phyloP scores from a whole-genome alignment of 2,888 invertebrate genomes.

The Hermaeophaga mercurialis region DNA sequence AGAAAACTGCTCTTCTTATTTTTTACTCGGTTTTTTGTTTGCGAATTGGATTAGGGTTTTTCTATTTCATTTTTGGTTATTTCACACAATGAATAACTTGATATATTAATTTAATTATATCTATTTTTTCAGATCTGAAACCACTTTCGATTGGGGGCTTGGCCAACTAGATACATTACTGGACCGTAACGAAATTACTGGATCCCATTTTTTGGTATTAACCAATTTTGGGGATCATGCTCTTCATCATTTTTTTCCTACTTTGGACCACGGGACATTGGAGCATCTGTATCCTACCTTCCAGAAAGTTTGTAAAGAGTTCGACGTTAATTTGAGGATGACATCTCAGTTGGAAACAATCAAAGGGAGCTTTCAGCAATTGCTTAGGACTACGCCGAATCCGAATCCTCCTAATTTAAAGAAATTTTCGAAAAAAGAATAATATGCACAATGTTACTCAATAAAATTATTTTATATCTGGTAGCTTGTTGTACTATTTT shows the following conservation, averaged over 20 bases:
- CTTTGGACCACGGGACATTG: slow-evolving; percentile 77
- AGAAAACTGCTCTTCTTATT: too few relatives aligned
- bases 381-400: slow-evolving; percentile 60
- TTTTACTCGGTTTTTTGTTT: too few relatives aligned
- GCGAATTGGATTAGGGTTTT: too few relatives aligned
- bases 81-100: too few relatives aligned
- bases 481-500: too few relatives aligned
- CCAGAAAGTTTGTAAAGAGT: slow-evolving; percentile 66
- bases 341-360: slow-evolving; percentile 65
- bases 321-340: slow-evolving; percentile 61
- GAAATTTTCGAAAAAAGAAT: too few relatives aligned
- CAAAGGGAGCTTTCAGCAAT: slow-evolving; percentile 70
- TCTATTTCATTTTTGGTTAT: too few relatives aligned
- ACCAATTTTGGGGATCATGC: slow-evolving; percentile 80
- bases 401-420: slow-evolving; percentile 45
- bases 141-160: slow-evolving; percentile 75
- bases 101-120: too few relatives aligned
- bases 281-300: slow-evolving; percentile 69
- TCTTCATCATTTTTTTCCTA: slow-evolving; percentile 83
- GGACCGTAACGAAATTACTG: slow-evolving; percentile 71
- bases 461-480: too few relatives aligned
- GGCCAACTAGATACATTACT: slow-evolving; percentile 77
- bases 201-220: slow-evolving; percentile 70
- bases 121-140: slow-evolving; percentile 53
- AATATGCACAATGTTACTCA: too few relatives aligned